Conservation (phyloP, 1,140 invertebrate genomes). For the Apis dorsata region DNA sequence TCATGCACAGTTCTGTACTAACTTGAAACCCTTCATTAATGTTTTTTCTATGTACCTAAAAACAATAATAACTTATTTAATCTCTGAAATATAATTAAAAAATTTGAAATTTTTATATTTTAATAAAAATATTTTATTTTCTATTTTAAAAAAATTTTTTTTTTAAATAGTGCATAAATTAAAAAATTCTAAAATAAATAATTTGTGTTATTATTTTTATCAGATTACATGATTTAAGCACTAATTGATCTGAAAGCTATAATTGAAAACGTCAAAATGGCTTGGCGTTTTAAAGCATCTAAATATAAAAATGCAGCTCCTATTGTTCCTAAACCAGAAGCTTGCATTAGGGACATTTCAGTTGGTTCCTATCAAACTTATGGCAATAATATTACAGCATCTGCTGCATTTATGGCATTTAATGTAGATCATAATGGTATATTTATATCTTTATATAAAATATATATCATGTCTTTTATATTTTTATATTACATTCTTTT, state of each 20-base stretch:
- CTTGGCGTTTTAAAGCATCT: slow-evolving; percentile 97
- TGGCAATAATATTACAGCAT: slow-evolving; percentile 96
- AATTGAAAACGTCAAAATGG: slow-evolving; percentile 83
- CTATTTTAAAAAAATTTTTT: background rate
- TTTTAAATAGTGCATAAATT: background rate
- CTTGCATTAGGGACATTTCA: slow-evolving; percentile 92
- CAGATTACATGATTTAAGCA: slow-evolving; percentile 78
- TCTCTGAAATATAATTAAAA: background rate
- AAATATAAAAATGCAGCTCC: slow-evolving; percentile 98
- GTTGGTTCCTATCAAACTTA: slow-evolving; percentile 95
- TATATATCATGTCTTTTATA: background rate
- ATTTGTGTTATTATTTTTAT: slow-evolving; percentile 34
- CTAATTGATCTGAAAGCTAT: slow-evolving; percentile 30
- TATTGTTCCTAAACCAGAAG: slow-evolving; percentile 94
- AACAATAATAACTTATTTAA: background rate
- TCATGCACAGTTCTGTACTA: slow-evolving; percentile 62
- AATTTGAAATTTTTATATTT: background rate
- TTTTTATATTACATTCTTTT: background rate
- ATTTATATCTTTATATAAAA: background rate
- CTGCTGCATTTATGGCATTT: slow-evolving; percentile 95
- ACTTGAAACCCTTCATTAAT: slow-evolving; percentile 25
- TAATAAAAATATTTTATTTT: background rate
- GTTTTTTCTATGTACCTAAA: background rate
- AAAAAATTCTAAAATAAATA: background rate
- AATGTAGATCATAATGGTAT: slow-evolving; percentile 91